Base-by-base conservation (phyloP, 2,797 vertebrate species). In the Bradypus variegatus region DNA sequence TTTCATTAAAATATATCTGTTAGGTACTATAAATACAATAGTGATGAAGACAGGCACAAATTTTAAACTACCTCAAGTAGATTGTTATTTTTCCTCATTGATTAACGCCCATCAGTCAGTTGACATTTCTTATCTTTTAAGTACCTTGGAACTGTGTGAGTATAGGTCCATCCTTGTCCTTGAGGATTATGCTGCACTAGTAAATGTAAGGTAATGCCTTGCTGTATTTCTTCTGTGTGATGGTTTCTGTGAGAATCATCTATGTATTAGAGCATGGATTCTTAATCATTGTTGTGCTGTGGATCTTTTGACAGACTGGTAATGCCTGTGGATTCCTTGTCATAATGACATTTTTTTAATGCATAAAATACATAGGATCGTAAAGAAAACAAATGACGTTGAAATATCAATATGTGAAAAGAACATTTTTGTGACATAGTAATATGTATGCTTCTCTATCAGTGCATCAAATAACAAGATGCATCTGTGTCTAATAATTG, bases 331-430 rank as follows among this genome's bases (percentile, higher is more conserved):
- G 15, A 29, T 69, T 9, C 16, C 58, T 72, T 90, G 10, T 90
- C n/a, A 16, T 60, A 45, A 12, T 62, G 41, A 50, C 38, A 67
- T 41, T 94, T 95, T 95, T 94, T 25, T 89, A 89, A 62, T 36
- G 55, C 16, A 11, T 84, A 64, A 89, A 79, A 79, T 80, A 75
- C 14, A 29, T 77, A 29, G 10, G 11, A 80, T 72, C 82, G 82
- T 27, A 87, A 87, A 75, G 55, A 65, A 88, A 80, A 55, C 25
- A 79, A 31, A 64, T 82, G 45, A 23, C 23, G 13, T 14, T 75
- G 45, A 92, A 41, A 75, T 93, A 85, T 29, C 12, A 65, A 69
- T 38, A 64, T 33, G 36, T 27, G 64, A 31, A 84, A 93, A 91
- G 27, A 64, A 62, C 2, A 41, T 60, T 88, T 94, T 77, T 36